Evolutionary conservation across 2,113 vertebrate genomes (phyloP).

Genomic region (Pelecanus crispus): DNA sequence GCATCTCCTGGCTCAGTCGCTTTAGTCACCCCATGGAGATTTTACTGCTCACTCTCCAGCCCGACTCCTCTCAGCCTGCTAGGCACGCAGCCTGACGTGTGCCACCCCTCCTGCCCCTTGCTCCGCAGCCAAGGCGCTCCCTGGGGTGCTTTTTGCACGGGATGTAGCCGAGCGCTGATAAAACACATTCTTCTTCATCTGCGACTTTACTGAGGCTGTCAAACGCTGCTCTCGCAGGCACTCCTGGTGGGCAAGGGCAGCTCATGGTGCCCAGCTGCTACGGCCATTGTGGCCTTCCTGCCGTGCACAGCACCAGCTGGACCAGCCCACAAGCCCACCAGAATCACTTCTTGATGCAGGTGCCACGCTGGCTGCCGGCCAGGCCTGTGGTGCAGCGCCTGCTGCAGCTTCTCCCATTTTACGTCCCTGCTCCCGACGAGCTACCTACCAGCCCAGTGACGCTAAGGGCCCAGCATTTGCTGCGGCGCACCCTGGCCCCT

Average conservation of each 20-base stretch:
- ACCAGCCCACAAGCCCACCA: background rate
- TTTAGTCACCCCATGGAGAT: background rate
- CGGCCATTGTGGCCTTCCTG: background rate
- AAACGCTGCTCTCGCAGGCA: background rate
- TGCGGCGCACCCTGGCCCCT: background rate
- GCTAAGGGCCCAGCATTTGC: background rate
- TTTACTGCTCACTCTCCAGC: background rate
- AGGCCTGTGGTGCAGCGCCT: background rate
- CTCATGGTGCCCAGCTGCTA: background rate
- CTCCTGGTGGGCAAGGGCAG: background rate
- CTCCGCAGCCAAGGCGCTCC: background rate
- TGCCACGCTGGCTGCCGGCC: background rate
- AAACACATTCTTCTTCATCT: background rate
- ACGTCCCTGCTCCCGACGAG: background rate
- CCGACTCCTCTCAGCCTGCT: background rate
- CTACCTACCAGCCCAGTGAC: background rate
- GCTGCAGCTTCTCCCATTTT: background rate
- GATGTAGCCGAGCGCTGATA: background rate
- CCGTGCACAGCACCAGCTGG: background rate
- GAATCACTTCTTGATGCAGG: background rate
- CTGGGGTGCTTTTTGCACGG: background rate
- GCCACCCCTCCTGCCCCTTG: background rate
- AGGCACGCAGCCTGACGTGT: rapidly evolving
- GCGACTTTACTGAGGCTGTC: background rate
- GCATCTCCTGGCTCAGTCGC: background rate